Evolutionary conservation across 2,113 vertebrate genomes (phyloP), one percentile per base, ranked within the genome.

Genomic region (Danionella cerebrum): DNA sequence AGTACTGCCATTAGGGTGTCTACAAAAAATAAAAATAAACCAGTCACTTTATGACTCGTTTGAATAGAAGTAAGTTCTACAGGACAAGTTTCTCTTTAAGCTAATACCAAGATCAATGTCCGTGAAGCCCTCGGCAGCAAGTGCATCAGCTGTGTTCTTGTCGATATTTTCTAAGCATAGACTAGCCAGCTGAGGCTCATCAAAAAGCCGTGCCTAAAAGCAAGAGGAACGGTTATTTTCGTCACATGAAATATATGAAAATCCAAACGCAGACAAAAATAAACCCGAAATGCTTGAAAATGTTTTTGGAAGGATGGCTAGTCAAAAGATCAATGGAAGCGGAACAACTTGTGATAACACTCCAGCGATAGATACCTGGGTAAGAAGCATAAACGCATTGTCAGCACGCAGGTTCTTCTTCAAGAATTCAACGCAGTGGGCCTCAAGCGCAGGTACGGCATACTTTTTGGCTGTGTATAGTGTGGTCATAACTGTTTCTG

Each of bases 401-500:
- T 94, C 92, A 0, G 92, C 92, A 6, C 92, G 76, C 2, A 94
- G 88, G 76, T 94, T 93, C 75, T 94, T 94, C 77, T 94, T 94
- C 0, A 93, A 87, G 33, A 94, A 94, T 71, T 93, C 92, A 72
- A 94, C 92, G 6, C 92, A 94, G 54, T 94, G 92, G 5, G 92
- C 91, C 74, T 94, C 92, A 0, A 94, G 87, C 0, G 92, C 92
- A 0, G 92, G 92, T 55, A 94, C 92, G 0, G 92, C 92, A 0
- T 94, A 94, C 82, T 94, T 94, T 79, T 94, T 94, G 51, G 92
- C 92, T 0, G 92, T 92, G 83, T 94, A 94, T 36, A 94, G 85
- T 0, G 92, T 94, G 67, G 92, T 94, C 92, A 94, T 94, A 71
- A 94, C 92, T 1, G 92, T 94, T 83, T 94, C 92, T 1, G 92